Conservation (phyloP, 1,140 invertebrate genomes). For the Drosophila dunni region DNA sequence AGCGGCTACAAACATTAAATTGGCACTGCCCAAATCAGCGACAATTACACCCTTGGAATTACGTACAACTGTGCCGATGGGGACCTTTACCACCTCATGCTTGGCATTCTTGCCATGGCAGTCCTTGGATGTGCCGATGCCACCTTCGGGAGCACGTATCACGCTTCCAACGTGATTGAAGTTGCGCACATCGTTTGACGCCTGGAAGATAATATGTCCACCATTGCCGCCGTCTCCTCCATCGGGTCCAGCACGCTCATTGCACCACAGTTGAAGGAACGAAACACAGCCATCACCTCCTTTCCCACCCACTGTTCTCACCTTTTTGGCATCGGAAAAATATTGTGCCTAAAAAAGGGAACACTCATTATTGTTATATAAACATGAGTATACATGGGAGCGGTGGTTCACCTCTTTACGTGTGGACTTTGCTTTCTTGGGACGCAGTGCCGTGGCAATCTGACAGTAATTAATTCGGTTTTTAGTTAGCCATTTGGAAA, state of each 20-base stretch:
- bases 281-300: slow-evolving; percentile 97
- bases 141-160: slow-evolving; percentile 89
- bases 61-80: slow-evolving; percentile 94
- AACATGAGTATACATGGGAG: slow-evolving; percentile 5
- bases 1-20: slow-evolving; percentile 95
- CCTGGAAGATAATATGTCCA: slow-evolving; percentile 97
- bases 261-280: slow-evolving; percentile 91
- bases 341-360: slow-evolving; percentile 85
- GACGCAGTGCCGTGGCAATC: slow-evolving; percentile 61
- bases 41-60: slow-evolving; percentile 87
- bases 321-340: slow-evolving; percentile 89
- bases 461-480: slow-evolving; percentile 51
- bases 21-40: slow-evolving; percentile 89
- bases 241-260: slow-evolving; percentile 96
- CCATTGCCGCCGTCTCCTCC: slow-evolving; percentile 99
- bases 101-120: slow-evolving; percentile 94
- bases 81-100: slow-evolving; percentile 92
- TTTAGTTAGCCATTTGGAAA: slow-evolving; percentile 17
- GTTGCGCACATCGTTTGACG: slow-evolving; percentile 89
- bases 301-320: slow-evolving; percentile 90
- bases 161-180: slow-evolving; percentile 88
- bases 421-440: slow-evolving; percentile 71
- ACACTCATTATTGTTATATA: slow-evolving; percentile 48
- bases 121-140: slow-evolving; percentile 90
- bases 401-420: slow-evolving; percentile 60